Evolutionary conservation across 2,797 vertebrate species (phyloP), one percentile per base, ranked within the genome.

Genomic region (Acanthurus lineatus): DNA sequence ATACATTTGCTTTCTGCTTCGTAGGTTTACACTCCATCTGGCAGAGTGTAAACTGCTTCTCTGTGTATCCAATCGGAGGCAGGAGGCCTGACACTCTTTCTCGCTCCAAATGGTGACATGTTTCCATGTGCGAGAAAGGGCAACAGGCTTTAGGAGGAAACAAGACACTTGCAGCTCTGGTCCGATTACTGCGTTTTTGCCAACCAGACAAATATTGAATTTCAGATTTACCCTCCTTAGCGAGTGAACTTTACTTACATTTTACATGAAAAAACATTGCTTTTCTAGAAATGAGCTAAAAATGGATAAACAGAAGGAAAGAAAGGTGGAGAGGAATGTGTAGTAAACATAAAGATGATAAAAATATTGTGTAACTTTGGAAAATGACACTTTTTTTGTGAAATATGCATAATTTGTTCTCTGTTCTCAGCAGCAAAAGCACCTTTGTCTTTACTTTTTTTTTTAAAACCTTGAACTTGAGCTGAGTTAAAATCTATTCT

Each of bases 111-210:
- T 74, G 73, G 81, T 77, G 73, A 85, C 86, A 85, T 67, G 68
- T 77, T 82, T 87, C 63, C 79, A 81, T 86, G 85, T 87, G 89
- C 83, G 88, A 88, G 73, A 86, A 83, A 80, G 72, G 73, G 85
- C 87, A 83, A 83, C 76, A 81, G 86, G 70, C 84, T 91, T 86
- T 57, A 70, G 72, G 54, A 73, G 83, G 88, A 84, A 83, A 90
- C 62, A 0, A 67, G 87, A 91, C 91, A 93, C 90, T 90, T 94
- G 92, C 89, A 89, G 82, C 86, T 87, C 67, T 16, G 63, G 52
- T 77, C 85, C 59, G 42, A 87, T 93, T 91, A 90, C 84, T 11
- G 22, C 44, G 4, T 25, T 69, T 79, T 58, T 79, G 74, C 73
- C 84, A 88, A 83, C 51, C 77, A 88, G 85, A 85, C 77, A 15